These are phyloP conservation scores for Brachypteracias leptosomus DNA, from an alignment of 2,113 vertebrate species.

Conservation along the genomic window DNA sequence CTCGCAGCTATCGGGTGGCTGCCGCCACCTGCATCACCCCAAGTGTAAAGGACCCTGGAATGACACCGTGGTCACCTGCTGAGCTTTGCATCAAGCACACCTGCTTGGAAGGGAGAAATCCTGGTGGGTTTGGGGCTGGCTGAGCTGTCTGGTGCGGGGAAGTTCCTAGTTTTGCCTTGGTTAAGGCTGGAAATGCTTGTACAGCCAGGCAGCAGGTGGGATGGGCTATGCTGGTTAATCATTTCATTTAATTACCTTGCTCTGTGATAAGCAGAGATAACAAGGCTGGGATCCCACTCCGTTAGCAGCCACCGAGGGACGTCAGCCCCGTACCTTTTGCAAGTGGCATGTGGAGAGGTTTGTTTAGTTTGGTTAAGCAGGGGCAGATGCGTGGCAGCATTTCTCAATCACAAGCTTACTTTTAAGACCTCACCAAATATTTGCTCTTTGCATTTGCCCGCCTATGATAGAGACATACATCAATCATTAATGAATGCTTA, in stretches of 20 bases:
- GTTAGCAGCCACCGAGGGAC: neutral
- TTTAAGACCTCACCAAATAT: neutral
- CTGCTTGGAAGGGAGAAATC: neutral
- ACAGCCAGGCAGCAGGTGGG: neutral
- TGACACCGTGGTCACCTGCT: rapidly evolving
- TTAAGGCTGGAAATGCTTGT: neutral
- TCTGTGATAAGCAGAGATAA: conserved; percentile 20
- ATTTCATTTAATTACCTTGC: conserved; percentile 18
- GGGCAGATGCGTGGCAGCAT: neutral
- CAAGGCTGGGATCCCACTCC: neutral
- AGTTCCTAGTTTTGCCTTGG: neutral
- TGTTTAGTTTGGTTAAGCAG: neutral
- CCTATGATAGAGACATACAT: neutral
- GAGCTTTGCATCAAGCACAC: neutral
- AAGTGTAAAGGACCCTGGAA: neutral
- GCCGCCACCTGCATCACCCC: neutral
- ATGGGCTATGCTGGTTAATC: neutral
- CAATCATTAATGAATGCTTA: conserved; percentile 1
- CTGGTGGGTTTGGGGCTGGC: neutral
- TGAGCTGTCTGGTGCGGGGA: neutral
- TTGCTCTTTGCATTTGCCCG: neutral
- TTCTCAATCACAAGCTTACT: neutral
- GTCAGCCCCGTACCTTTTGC: neutral
- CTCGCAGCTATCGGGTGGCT: neutral
- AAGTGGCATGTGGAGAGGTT: neutral